phyloP scores from a whole-genome alignment of 64 coral and sea anemone genomes.

The Montipora cactus region DNA sequence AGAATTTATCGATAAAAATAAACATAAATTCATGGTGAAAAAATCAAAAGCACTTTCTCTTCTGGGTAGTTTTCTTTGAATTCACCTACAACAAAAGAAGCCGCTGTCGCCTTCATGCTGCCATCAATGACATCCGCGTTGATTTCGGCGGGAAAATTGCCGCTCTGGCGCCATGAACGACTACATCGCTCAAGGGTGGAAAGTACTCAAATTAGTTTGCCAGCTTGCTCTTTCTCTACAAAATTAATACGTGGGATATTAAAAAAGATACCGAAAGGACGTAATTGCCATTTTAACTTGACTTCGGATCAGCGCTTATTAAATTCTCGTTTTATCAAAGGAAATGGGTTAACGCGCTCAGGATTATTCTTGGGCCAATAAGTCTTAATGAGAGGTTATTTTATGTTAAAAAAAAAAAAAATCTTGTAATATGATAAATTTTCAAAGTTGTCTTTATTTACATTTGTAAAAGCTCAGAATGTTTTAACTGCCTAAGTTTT shows the following conservation, averaged over 20 bases:
- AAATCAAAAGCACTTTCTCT: not conserved
- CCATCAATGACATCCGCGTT: slow-evolving; percentile 19
- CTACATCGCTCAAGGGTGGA: slow-evolving; percentile 3
- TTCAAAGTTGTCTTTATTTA: no score
- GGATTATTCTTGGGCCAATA: no score
- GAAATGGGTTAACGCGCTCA: no score
- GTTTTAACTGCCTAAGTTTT: no score
- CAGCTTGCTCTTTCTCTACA: slow-evolving; percentile 5
- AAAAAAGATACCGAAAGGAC: slow-evolving; percentile 11
- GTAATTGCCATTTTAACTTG: slow-evolving; percentile 1
- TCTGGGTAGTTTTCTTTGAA: not conserved
- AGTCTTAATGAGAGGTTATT: no score
- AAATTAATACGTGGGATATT: not conserved
- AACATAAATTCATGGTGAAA: not conserved
- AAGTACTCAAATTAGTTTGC: slow-evolving; percentile 21
- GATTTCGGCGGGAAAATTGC: slow-evolving; percentile 50
- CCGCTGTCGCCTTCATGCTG: slow-evolving; percentile 40
- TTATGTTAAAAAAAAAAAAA: no score
- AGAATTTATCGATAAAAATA: not conserved
- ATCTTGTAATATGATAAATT: no score
- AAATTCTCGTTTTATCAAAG: not conserved
- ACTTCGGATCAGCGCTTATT: not conserved
- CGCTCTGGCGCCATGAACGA: slow-evolving; percentile 32
- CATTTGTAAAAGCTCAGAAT: no score
- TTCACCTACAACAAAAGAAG: slow-evolving; percentile 22